Evolutionary conservation across 1,140 invertebrate species (phyloP).

Genomic region (Elysia chlorotica): DNA sequence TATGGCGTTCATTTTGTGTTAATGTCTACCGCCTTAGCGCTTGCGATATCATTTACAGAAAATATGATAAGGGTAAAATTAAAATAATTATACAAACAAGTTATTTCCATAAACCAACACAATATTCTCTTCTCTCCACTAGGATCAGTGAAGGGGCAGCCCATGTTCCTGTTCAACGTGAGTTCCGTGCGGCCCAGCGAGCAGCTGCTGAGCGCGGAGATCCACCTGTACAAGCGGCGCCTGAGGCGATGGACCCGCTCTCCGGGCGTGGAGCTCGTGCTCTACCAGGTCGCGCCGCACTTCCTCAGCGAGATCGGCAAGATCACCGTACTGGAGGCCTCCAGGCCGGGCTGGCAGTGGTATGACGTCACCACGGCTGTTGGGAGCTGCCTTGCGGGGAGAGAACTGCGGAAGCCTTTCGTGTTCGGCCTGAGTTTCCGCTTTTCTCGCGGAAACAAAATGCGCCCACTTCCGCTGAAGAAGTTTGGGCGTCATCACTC

Average conservation of each 20-base stretch:
- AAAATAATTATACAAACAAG: no score
- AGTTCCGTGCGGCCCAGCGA: slow-evolving; percentile 50
- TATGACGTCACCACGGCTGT: slow-evolving; percentile 52
- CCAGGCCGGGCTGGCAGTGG: slow-evolving; percentile 54
- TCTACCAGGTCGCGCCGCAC: slow-evolving; percentile 50
- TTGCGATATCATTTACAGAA: no score
- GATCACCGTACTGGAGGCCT: slow-evolving; percentile 33
- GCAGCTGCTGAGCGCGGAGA: slow-evolving; percentile 54
- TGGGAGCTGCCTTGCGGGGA: slow-evolving; percentile 41
- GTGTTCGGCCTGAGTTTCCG: slow-evolving; percentile 52
- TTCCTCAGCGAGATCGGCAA: slow-evolving; percentile 41
- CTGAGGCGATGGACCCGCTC: slow-evolving; percentile 28
- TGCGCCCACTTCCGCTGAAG: slow-evolving; percentile 33
- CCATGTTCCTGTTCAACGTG: slow-evolving; percentile 61
- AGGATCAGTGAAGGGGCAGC: slow-evolving; percentile 43
- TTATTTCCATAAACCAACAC: no score
- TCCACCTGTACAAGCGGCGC: slow-evolving; percentile 57
- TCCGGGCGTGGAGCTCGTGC: slow-evolving; percentile 39
- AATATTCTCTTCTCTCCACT: no score
- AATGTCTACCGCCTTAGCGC: no score
- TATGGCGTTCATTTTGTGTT: no score
- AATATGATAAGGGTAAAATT: no score
- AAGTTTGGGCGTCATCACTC: slow-evolving; percentile 51
- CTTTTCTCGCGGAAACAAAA: slow-evolving; percentile 31
- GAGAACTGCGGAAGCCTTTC: slow-evolving; percentile 36